Percentiles rank a stretch among this genome's conserved stretches.
phyloP scores from a whole-genome alignment of 2,113 vertebrate species.

The Mustelus asterias region DNA sequence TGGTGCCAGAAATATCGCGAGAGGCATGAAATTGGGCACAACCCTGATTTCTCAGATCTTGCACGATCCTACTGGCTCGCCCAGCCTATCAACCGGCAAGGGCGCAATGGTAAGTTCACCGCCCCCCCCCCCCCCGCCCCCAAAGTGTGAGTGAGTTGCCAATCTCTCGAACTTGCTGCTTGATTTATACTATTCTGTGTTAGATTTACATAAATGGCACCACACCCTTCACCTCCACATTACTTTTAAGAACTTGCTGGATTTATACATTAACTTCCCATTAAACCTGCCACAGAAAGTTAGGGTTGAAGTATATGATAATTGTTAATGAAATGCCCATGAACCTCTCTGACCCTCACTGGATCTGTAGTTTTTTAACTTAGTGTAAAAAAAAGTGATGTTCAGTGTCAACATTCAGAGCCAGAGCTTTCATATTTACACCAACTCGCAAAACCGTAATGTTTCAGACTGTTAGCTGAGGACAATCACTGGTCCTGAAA shows the following conservation, averaged over 20 bases:
- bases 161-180: background rate
- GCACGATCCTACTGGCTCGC: no score
- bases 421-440: background rate
- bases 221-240: background rate
- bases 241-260: background rate
- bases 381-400: background rate
- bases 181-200: background rate
- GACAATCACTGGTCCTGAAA: background rate
- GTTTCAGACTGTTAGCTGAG: background rate
- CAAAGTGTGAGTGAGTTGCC: no score
- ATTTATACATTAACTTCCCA: background rate
- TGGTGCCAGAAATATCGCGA: no score
- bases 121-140: no score
- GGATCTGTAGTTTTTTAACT: background rate
- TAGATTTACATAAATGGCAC: background rate
- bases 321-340: background rate
- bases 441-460: background rate
- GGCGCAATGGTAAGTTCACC: no score
- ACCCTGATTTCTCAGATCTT: no score
- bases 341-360: background rate
- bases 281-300: background rate
- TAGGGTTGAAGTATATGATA: background rate
- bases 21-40: no score
- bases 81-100: no score
- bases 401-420: background rate